phyloP scores from a whole-genome alignment of 2,113 vertebrate genomes.

The Chunga burmeisteri region DNA sequence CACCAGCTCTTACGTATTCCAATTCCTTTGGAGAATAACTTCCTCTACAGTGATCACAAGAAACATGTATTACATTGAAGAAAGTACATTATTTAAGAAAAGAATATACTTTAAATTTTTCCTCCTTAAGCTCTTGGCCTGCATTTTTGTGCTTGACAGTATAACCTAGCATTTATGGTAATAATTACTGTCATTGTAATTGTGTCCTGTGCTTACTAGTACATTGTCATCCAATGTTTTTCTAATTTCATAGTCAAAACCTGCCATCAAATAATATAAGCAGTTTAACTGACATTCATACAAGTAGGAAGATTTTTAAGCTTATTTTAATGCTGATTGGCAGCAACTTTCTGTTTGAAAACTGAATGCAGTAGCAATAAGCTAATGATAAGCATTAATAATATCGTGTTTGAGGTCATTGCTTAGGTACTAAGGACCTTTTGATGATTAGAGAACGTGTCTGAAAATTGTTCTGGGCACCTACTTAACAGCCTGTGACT shows the following conservation, averaged over 20 bases:
- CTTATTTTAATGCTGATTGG: slow-evolving; percentile 44
- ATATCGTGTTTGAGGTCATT: slow-evolving; percentile 12
- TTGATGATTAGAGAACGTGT: slow-evolving; percentile 16
- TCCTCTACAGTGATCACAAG: background rate
- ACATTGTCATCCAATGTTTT: background rate
- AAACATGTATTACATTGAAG: background rate
- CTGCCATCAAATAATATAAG: slow-evolving; percentile 6
- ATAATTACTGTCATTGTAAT: background rate
- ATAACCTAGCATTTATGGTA: background rate
- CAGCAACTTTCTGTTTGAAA: slow-evolving; percentile 19
- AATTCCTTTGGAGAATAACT: slow-evolving; percentile 21
- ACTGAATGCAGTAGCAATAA: background rate
- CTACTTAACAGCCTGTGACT: slow-evolving; percentile 24
- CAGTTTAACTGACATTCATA: slow-evolving; percentile 9
- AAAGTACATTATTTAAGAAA: background rate
- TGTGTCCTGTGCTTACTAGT: background rate
- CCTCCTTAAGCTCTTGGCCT: background rate
- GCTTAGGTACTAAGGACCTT: slow-evolving; percentile 35
- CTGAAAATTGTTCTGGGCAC: slow-evolving; percentile 35
- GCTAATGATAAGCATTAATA: slow-evolving; percentile 45
- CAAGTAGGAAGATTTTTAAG: slow-evolving; percentile 4
- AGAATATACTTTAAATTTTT: background rate
- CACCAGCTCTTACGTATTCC: background rate
- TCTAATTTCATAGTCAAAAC: slow-evolving; percentile 1
- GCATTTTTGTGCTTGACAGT: background rate